Conservation (phyloP, 1,140 invertebrate genomes). For the Nasonia longicornis region DNA sequence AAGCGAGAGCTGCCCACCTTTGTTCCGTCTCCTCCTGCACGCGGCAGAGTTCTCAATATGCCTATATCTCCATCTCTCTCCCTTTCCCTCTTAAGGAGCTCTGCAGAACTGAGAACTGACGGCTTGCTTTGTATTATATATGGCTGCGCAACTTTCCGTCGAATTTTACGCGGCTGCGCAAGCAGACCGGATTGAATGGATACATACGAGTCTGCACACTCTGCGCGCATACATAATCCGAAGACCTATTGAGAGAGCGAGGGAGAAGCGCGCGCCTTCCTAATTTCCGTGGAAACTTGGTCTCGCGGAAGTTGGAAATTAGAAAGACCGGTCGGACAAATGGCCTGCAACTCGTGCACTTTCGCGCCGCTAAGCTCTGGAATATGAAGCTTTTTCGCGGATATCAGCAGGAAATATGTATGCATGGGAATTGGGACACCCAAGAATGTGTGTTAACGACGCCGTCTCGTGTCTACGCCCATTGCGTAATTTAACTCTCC, state of each 20-base stretch:
- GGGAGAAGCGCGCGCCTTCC: neutral
- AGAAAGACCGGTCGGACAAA: conserved; percentile 15
- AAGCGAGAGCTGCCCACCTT: neutral
- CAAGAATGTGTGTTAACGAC: conserved; percentile 39
- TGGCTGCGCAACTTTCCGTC: neutral
- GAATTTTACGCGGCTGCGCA: neutral
- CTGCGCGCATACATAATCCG: neutral
- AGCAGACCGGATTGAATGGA: neutral
- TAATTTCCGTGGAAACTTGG: conserved; percentile 14
- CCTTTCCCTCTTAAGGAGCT: neutral
- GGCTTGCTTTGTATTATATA: neutral
- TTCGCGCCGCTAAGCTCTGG: conserved; percentile 21
- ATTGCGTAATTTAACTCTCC: conserved; percentile 26
- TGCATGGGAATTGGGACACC: neutral
- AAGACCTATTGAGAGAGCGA: neutral
- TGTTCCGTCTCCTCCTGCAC: too few relatives aligned
- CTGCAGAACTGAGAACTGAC: neutral
- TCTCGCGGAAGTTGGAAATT: conserved; percentile 25
- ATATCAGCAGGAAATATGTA: conserved; percentile 28
- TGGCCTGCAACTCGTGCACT: conserved; percentile 35
- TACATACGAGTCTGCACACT: neutral
- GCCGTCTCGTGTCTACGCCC: neutral
- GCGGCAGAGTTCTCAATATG: too few relatives aligned
- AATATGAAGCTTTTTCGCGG: conserved; percentile 42
- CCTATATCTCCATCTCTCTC: too few relatives aligned